Conservation (phyloP, 2,113 vertebrate species). For the Craseonycteris thonglongyai region DNA sequence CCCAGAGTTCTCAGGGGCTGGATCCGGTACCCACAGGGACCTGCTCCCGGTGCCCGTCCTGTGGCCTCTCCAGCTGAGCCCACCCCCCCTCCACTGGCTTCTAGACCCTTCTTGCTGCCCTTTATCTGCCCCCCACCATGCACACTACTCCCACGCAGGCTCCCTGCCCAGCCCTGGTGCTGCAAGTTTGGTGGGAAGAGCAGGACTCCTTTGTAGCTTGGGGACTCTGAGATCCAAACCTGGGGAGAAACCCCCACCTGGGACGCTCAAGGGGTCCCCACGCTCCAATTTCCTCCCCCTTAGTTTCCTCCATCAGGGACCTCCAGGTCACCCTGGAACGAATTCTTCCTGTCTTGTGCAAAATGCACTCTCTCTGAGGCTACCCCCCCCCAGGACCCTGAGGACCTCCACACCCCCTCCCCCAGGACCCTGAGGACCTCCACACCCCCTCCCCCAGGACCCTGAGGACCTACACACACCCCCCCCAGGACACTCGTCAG, state of each 20-base stretch:
- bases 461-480: no score
- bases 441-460: no score
- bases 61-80: background rate
- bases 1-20: background rate
- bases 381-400: no score
- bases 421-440: no score
- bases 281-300: background rate
- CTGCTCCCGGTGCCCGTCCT: rapidly evolving
- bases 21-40: background rate
- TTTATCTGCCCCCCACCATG: rapidly evolving
- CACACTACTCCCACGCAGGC: no score
- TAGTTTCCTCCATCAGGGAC: background rate
- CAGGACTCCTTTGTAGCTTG: background rate
- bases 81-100: background rate
- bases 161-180: rapidly evolving
- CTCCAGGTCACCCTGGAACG: no score
- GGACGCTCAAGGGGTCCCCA: background rate
- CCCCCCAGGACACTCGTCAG: no score
- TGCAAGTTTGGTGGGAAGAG: no score
- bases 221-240: background rate
- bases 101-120: background rate
- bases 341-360: no score
- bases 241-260: rapidly evolving
- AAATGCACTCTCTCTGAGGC: rapidly evolving
- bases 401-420: no score